Evolutionary conservation across 1,140 invertebrate species (phyloP).

Genomic region (Cydia pomonella): DNA sequence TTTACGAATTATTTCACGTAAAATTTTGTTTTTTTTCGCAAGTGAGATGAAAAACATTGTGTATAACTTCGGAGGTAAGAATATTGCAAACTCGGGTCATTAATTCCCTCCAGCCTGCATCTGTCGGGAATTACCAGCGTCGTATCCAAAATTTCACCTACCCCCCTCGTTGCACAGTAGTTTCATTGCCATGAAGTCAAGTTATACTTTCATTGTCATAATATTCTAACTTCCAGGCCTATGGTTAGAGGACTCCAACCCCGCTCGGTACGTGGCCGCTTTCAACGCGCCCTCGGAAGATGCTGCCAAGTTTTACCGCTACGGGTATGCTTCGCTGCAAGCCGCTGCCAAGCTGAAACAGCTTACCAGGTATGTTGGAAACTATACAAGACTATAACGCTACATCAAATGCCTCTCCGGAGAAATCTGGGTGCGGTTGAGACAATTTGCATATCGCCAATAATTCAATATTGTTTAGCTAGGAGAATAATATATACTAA

Average conservation of each 20-base stretch:
- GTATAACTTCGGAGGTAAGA: too few species aligned
- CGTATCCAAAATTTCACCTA: too few species aligned
- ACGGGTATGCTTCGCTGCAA: conserved; percentile 86
- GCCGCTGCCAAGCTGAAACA: conserved; percentile 80
- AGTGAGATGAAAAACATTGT: too few species aligned
- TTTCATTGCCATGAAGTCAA: too few species aligned
- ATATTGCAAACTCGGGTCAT: too few species aligned
- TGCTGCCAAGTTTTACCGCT: conserved; percentile 83
- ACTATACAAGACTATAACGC: not conserved
- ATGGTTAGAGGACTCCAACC: conserved; percentile 83
- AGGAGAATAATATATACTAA: too few species aligned
- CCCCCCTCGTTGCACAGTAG: too few species aligned
- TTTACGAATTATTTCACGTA: too few species aligned
- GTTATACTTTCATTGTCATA: not conserved
- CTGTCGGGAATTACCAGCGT: too few species aligned
- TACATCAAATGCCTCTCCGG: not conserved
- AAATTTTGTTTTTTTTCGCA: too few species aligned
- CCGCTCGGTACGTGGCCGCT: conserved; percentile 86
- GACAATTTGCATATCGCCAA: not conserved
- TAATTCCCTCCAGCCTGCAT: too few species aligned
- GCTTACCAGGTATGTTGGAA: conserved; percentile 59
- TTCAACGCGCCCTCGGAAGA: conserved; percentile 87
- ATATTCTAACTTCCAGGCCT: conserved; percentile 78
- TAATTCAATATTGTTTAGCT: not conserved
- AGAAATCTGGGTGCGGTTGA: not conserved